phyloP scores from a whole-genome alignment of 2,888 invertebrate species.

The Eremobia ochroleuca region DNA sequence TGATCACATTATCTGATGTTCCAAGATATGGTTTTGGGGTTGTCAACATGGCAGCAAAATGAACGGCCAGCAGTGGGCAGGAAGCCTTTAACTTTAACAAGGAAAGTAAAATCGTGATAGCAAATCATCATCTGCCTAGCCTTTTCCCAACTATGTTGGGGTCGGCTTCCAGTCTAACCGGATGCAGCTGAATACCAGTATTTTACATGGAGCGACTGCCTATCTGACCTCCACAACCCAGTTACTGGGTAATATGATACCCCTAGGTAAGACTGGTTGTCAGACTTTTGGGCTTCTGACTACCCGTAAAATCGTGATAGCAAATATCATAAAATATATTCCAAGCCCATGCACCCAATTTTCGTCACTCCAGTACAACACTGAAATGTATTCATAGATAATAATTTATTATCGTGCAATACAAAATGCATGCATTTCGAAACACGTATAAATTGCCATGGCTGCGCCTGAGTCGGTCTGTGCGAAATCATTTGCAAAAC shows the following conservation, averaged over 20 bases:
- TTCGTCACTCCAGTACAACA: conserved; percentile 20
- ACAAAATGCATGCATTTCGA: conserved; percentile 71
- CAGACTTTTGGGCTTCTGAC: too few relatives aligned
- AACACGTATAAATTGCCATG: conserved; percentile 74
- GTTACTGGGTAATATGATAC: too few relatives aligned
- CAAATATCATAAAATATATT: conserved; percentile 34
- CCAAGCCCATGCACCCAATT: conserved; percentile 40
- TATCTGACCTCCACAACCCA: too few relatives aligned
- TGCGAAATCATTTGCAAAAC: conserved; percentile 74
- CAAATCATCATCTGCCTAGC: conserved; percentile 17
- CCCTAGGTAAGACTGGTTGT: too few relatives aligned
- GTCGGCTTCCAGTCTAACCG: too few relatives aligned
- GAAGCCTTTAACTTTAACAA: conserved; percentile 3
- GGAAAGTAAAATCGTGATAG: conserved; percentile 29
- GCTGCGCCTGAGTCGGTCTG: conserved; percentile 62
- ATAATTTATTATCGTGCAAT: conserved; percentile 73
- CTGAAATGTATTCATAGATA: conserved; percentile 64
- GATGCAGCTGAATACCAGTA: too few relatives aligned
- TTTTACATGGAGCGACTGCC: too few relatives aligned
- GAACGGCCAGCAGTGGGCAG: background rate
- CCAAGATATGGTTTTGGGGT: fast-evolving
- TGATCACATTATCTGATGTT: background rate
- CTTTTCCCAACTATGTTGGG: too few relatives aligned
- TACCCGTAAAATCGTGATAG: conserved; percentile 26
- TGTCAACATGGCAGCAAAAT: background rate